phyloP scores from a whole-genome alignment of 1,140 invertebrate genomes.

The Drosophila ambigua region DNA sequence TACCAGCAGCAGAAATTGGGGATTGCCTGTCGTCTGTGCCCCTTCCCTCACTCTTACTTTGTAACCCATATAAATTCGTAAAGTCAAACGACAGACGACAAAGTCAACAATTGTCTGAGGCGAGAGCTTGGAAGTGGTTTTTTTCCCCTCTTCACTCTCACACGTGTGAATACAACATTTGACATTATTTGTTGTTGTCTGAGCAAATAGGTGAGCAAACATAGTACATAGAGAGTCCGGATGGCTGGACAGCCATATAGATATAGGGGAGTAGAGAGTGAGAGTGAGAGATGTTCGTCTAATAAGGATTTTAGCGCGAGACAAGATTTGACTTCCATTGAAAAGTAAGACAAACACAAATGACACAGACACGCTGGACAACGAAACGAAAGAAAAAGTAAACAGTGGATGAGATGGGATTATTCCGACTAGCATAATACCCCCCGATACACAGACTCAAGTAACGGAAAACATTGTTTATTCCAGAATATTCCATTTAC shows the following conservation, averaged over 20 bases:
- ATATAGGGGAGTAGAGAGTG: conserved; percentile 9
- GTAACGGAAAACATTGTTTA: no score
- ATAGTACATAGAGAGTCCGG: conserved; percentile 13
- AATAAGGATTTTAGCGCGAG: conserved; percentile 50
- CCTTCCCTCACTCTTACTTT: no score
- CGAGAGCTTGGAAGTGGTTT: conserved; percentile 9
- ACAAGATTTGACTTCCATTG: conserved; percentile 45
- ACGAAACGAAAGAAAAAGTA: conserved; percentile 14
- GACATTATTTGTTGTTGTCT: conserved; percentile 72
- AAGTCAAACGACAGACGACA: conserved; percentile 41
- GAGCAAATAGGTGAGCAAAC: conserved; percentile 74
- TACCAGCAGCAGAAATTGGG: conserved; percentile 30
- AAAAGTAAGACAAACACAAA: conserved; percentile 52
- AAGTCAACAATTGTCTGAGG: conserved; percentile 61
- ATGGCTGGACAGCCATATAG: background rate
- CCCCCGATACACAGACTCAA: no score
- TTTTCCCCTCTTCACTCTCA: conserved; percentile 5
- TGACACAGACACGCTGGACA: background rate
- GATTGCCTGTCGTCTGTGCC: no score
- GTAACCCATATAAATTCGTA: conserved; percentile 45
- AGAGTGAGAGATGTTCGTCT: conserved; percentile 24
- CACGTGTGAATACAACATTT: conserved; percentile 66
- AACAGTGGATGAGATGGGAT: background rate
- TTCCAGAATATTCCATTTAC: no score
- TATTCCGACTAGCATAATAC: no score